Percentiles rank a stretch among this genome's conserved stretches.
These are phyloP conservation scores for Turritopsis dohrnii DNA, from an alignment of 30 jellyfish, hydroid and myxozoan species.

Conservation along the genomic window DNA sequence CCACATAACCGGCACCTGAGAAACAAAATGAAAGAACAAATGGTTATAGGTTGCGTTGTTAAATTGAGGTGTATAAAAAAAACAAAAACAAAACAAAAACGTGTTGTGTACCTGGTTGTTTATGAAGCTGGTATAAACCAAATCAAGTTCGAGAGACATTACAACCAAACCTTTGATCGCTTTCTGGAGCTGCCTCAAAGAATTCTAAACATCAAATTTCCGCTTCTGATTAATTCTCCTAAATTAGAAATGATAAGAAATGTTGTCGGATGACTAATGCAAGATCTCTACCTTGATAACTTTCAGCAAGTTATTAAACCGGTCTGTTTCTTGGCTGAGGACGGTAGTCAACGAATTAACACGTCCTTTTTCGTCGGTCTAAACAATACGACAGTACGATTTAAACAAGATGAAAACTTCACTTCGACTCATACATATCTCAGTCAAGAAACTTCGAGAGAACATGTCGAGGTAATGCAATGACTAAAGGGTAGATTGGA, in stretches of 20 bases:
- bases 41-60: not conserved
- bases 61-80: not conserved
- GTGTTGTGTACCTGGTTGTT: constrained; percentile 55
- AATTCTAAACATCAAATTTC: constrained; percentile 54
- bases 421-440: no score
- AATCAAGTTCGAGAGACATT: constrained; percentile 87
- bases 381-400: no score
- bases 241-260: not conserved
- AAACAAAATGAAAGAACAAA: not conserved
- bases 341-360: constrained; percentile 83
- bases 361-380: constrained; percentile 89
- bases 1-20: constrained; percentile 88
- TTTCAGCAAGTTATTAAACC: constrained; percentile 72
- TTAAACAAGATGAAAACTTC: no score
- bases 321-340: constrained; percentile 93
- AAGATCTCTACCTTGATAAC: constrained; percentile 64
- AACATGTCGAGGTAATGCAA: not conserved
- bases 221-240: no score
- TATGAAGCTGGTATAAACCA: constrained; percentile 71
- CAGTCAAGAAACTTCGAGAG: not conserved
- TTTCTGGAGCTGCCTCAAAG: constrained; percentile 72
- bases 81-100: not conserved
- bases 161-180: constrained; percentile 97
- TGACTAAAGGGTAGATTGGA: no score
- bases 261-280: not conserved